Conservation (phyloP, 2,888 invertebrate genomes). For the Cephus nigrinus region DNA sequence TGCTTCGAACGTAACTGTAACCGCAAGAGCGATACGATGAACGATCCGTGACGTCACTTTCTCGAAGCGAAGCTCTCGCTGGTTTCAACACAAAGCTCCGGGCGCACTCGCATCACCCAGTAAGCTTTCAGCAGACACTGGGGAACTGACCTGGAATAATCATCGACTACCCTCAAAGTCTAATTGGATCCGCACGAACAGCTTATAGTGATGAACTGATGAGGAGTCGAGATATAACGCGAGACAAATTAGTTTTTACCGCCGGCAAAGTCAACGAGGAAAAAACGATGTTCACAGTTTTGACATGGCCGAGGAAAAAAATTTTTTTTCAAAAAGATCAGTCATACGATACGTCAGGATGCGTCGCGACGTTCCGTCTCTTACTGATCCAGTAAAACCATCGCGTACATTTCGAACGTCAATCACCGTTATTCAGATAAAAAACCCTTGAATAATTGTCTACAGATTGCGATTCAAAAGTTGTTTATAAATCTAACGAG, state of each 20-base stretch:
- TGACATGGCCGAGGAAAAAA: not conserved
- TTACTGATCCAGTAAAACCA: not conserved
- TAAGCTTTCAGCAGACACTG: conserved; percentile 31
- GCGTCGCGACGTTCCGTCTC: not conserved
- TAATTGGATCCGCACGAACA: conserved; percentile 57
- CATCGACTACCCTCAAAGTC: conserved; percentile 47
- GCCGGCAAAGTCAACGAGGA: conserved; percentile 9
- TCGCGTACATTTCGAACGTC: not conserved
- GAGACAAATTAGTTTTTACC: not conserved
- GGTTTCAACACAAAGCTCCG: not conserved
- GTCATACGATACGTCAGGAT: not conserved
- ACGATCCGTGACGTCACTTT: not conserved
- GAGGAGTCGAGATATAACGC: not conserved
- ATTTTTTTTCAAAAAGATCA: not conserved
- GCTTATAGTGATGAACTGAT: conserved; percentile 19
- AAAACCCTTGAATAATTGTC: not conserved
- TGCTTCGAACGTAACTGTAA: not conserved
- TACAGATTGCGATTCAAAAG: no score
- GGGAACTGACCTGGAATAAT: conserved; percentile 53
- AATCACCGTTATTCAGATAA: not conserved
- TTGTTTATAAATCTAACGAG: no score
- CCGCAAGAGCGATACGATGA: not conserved
- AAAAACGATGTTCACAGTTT: not conserved
- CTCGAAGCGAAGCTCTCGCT: not conserved
- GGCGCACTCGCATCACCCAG: not conserved